Base-by-base conservation (phyloP, 2,797 vertebrate species). In the Synanceia verrucosa region DNA sequence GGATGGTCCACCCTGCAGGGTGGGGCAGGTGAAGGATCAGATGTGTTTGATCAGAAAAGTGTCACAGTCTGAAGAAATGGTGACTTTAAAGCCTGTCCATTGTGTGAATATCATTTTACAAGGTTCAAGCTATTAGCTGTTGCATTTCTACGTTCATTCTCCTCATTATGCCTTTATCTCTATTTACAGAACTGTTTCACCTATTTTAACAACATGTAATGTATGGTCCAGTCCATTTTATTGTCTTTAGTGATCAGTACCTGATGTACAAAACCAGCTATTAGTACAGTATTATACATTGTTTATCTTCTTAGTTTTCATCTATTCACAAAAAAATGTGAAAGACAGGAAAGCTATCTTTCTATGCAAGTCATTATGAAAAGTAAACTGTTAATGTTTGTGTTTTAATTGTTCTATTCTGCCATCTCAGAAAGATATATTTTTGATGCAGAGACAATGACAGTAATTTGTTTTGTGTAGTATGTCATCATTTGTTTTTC, bases 1-100 rank as follows among this genome's bases (percentile, higher is more conserved):
- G 41, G 9, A 44, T 78, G 77, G 58, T 74, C 69, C 68, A 34
- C 4, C 65, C 74, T 43, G 55, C 53, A 73, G 65, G 79, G 73
- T 73, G 63, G 50, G 72, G 78, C 67, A 73, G 69, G 57, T 41
- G 60, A 36, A 65, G 44, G 77, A 83, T 82, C 74, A 81, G 65
- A 81, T 8, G 34, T 5, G 24, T 81, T 84, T 84, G 73, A 83
- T 81, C 65, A 59, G 43, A 29, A 70, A 76, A 68, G 18, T 65
- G 53, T 74, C 65, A 60, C 28, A 46, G 37, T 62, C 61, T 5
- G 2, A 67, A 51, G 57, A 24, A 24, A 51, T 44, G 18, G 23
- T 46, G 8, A 68, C 61, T 66, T 63, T 39, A 34, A 58, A 59
- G 47, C 10, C 18, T 7, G 8, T 46, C 26, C 19, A 59, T 47